Base-by-base conservation (phyloP, 2,113 vertebrate genomes). In the Phalacrocorax aristotelis region DNA sequence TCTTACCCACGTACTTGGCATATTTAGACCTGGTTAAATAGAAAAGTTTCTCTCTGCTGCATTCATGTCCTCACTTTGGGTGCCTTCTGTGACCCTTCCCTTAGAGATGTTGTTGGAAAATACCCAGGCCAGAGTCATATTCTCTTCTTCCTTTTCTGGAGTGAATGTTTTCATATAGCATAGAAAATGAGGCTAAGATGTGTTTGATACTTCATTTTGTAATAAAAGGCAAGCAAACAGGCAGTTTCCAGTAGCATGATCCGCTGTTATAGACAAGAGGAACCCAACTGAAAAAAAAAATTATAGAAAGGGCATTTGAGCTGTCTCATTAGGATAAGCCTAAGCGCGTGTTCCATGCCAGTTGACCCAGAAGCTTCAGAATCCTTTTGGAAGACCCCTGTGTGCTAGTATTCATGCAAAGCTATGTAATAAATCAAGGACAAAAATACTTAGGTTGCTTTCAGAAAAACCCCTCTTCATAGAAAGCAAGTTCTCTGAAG, bases 1-100 rank as follows among this genome's bases (percentile, higher is more conserved):
- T 83, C 4, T 49, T 38, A 26, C 11, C 5, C 7, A 4, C 1
- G 18, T n/a, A 36, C 46, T 65, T 80, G 30, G 40, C 15, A n/a
- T 54, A 85, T 88, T 86, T 42, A 58, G 44, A 62, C 15, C 36
- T 70, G 49, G 15, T 64, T 84, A 74, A 64, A 44, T 2, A 64
- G 23, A 44, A 66, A 54, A 15, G 34, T 65, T 70, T 14, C 25
- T 61, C 25, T 64, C 23, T 15, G 1, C 42, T 57, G 34, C 36
- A 11, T 55, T 51, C 6, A 7, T 13, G 23, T 48, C 30, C 36
- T 82, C 18, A 0, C 10, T 52, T 25, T 0, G 0, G 19, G 49
- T 57, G 49, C 27, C 34, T 29, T 74, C 27, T 82, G 42, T 44
- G 49, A 58, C 30, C 32, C 27, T 52, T 85, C 30, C 46, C 20